phyloP scores from a whole-genome alignment of 1,140 invertebrate genomes.

The Globodera rostochiensis region DNA sequence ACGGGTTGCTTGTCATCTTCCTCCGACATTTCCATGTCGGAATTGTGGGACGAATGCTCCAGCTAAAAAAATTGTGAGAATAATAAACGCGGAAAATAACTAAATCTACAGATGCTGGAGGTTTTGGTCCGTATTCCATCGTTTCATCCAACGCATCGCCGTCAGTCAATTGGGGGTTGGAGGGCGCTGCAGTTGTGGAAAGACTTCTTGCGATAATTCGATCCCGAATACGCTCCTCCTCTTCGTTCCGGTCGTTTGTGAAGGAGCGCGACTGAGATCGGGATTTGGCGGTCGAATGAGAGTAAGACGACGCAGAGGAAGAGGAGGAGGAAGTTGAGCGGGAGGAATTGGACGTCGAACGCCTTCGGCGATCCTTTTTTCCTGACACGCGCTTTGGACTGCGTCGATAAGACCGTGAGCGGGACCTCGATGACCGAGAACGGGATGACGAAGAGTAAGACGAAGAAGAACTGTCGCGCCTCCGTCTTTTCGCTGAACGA shows the following conservation, averaged over 20 bases:
- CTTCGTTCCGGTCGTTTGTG: slow-evolving; percentile 1
- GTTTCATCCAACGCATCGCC: not conserved
- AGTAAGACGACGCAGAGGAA: slow-evolving; percentile 5
- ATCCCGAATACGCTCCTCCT: slow-evolving; percentile 17
- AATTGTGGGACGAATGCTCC: not conserved
- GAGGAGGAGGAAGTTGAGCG: slow-evolving; percentile 6
- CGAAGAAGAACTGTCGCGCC: not conserved
- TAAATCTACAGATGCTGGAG: slow-evolving; percentile 10
- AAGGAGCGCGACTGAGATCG: slow-evolving; percentile 4
- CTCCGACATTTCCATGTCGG: slow-evolving; percentile 31
- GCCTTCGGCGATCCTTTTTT: not conserved
- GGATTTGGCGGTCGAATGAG: not conserved
- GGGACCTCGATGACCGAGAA: not conserved
- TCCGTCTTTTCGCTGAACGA: not conserved
- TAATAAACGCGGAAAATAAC: not conserved
- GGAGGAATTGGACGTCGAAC: slow-evolving; percentile 9
- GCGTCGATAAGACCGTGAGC: not conserved
- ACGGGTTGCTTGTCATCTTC: not conserved
- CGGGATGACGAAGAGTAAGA: not conserved
- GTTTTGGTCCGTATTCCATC: slow-evolving; percentile 24
- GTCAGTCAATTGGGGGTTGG: not conserved
- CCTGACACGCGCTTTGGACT: not conserved
- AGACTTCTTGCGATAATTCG: slow-evolving; percentile 13
- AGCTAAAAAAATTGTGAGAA: not conserved
- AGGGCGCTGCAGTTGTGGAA: not conserved